A percentile compares a stretch with the other conserved stretches of the same genome.
Conservation (phyloP, 1,140 invertebrate species). For the Drosophila pseudoobscura region DNA sequence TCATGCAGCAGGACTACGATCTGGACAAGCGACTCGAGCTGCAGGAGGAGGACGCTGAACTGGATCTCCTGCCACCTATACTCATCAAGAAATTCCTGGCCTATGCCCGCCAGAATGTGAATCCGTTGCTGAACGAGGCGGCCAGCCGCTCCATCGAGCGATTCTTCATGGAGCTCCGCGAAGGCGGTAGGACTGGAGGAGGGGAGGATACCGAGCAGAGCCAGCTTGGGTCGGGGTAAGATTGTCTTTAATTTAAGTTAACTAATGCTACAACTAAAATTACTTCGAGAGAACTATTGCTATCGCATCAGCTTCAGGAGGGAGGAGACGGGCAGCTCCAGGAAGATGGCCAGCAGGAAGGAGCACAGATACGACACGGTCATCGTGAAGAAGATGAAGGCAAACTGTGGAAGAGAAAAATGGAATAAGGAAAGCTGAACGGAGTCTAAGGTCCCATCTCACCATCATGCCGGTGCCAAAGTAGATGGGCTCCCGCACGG, state of each 20-base stretch:
- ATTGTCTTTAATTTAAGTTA: conserved; percentile 57
- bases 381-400: conserved; percentile 73
- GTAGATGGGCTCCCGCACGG: conserved; percentile 71
- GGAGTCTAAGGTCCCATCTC: background rate
- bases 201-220: conserved; percentile 32
- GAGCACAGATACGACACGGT: conserved; percentile 73
- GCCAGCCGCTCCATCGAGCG: conserved; percentile 89
- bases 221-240: conserved; percentile 60
- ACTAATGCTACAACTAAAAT: conserved; percentile 3
- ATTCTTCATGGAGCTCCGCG: conserved; percentile 92
- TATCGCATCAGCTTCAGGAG: conserved; percentile 84
- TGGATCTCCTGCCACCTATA: conserved; percentile 89
- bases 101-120: conserved; percentile 95
- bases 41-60: conserved; percentile 83
- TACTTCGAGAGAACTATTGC: conserved; percentile 6
- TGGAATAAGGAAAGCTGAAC: background rate
- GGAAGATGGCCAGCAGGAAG: conserved; percentile 80
- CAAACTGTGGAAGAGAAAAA: conserved; percentile 51
- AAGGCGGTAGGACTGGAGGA: background rate
- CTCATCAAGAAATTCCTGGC: conserved; percentile 94
- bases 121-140: conserved; percentile 89
- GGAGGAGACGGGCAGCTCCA: conserved; percentile 83
- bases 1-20: conserved; percentile 60
- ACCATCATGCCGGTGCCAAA: conserved; percentile 77
- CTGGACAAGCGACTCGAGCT: conserved; percentile 86